A percentile compares a stretch with the other conserved stretches of the same genome.
Evolutionary conservation across 2,888 invertebrate genomes (phyloP).

Genomic region (Leuctra nigra): DNA sequence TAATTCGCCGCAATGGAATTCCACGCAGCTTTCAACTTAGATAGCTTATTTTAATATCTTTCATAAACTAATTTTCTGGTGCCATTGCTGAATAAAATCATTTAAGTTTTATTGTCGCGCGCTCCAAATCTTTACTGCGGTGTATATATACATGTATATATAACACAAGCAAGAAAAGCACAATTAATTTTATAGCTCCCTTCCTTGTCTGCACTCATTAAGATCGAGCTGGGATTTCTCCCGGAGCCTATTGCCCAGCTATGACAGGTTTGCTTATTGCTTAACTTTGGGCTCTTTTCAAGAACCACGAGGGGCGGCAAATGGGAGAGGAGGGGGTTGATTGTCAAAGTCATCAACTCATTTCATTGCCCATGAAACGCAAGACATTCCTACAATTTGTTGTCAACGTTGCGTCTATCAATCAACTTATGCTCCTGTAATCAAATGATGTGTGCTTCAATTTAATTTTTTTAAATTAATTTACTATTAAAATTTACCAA

Average conservation of each 20-base stretch:
- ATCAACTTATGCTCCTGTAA: no score
- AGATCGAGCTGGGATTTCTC: constrained; percentile 16
- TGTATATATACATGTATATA: no score
- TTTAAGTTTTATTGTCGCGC: constrained; percentile 29
- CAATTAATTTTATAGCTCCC: constrained; percentile 30
- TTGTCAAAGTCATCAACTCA: background rate
- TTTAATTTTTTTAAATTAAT: no score
- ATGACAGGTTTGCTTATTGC: background rate
- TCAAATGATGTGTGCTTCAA: no score
- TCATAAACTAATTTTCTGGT: constrained; percentile 30
- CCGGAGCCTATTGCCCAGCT: background rate
- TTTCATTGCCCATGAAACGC: background rate
- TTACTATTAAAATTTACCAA: no score
- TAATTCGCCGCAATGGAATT: background rate
- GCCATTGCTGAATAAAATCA: constrained; percentile 30
- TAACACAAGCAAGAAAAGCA: constrained; percentile 27
- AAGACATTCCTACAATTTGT: no score
- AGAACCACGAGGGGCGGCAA: background rate
- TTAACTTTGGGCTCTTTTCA: background rate
- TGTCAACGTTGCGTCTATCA: no score
- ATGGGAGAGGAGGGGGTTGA: background rate
- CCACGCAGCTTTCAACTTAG: constrained; percentile 11
- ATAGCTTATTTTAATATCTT: constrained; percentile 30
- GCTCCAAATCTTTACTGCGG: constrained; percentile 28
- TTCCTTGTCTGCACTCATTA: constrained; percentile 29